Percentiles rank a stretch among this genome's conserved stretches.
phyloP scores from a whole-genome alignment of 1,140 invertebrate genomes.

The Heliconius nattereri region DNA sequence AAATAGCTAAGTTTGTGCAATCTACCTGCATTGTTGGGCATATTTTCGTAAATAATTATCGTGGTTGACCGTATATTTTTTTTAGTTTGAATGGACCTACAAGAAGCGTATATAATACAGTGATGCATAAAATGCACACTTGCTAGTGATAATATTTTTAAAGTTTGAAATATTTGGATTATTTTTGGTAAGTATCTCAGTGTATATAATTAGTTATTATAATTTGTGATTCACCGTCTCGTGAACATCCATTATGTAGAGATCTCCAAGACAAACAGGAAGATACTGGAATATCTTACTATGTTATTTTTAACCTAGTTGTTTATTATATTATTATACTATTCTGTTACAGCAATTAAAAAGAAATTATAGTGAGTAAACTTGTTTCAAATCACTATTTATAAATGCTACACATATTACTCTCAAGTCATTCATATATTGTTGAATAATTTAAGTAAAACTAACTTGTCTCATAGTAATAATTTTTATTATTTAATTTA shows the following conservation, averaged over 20 bases:
- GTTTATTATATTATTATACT: conserved; percentile 25
- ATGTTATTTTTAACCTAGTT: conserved; percentile 30
- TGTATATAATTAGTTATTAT: conserved; percentile 45
- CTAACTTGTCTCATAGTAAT: too few relatives aligned
- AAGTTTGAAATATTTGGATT: conserved; percentile 32
- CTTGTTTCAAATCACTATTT: neutral
- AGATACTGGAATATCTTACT: conserved; percentile 39
- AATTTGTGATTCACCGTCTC: conserved; percentile 49
- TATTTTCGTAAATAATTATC: conserved; percentile 71
- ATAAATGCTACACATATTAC: neutral
- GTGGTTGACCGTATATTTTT: conserved; percentile 55
- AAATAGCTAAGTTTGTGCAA: conserved; percentile 69
- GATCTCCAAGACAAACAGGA: conserved; percentile 45
- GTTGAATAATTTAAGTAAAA: too few relatives aligned
- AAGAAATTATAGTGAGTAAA: conserved; percentile 7
- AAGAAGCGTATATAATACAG: conserved; percentile 48
- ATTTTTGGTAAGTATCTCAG: conserved; percentile 65
- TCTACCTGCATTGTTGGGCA: conserved; percentile 74
- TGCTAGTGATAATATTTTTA: conserved; percentile 31
- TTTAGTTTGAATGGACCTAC: conserved; percentile 59
- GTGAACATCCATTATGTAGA: conserved; percentile 45
- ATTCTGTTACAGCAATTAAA: conserved; percentile 20
- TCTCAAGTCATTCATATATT: neutral
- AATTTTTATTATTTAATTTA: too few relatives aligned
- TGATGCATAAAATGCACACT: conserved; percentile 54